phyloP scores from a whole-genome alignment of 2,888 invertebrate genomes.

The Watsonalla cultraria region DNA sequence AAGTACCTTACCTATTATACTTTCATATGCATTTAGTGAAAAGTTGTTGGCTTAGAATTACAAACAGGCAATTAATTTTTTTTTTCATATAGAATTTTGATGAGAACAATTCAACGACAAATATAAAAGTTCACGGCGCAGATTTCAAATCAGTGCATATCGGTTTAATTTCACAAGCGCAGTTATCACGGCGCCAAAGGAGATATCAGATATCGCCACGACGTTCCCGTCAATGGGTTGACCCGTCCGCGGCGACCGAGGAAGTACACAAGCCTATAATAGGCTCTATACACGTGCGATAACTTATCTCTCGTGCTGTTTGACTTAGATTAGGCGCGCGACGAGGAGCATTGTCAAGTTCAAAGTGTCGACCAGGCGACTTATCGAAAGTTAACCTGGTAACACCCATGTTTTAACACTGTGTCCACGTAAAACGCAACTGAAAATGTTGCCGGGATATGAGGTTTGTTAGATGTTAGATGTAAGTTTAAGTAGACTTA shows the following conservation, averaged over 20 bases:
- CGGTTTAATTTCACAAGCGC: neutral
- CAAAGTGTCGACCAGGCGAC: slow-evolving; percentile 51
- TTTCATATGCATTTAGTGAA: too few relatives aligned
- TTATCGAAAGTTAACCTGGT: slow-evolving; percentile 31
- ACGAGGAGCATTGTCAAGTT: slow-evolving; percentile 67
- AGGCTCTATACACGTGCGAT: slow-evolving; percentile 30
- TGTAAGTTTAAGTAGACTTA: too few relatives aligned
- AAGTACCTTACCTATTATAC: too few relatives aligned
- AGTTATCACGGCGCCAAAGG: slow-evolving; percentile 3
- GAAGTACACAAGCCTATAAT: slow-evolving; percentile 11
- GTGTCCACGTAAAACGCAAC: slow-evolving; percentile 3
- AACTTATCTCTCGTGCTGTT: slow-evolving; percentile 53
- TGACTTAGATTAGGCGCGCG: slow-evolving; percentile 51
- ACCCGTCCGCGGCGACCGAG: slow-evolving; percentile 6
- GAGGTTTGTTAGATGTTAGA: too few relatives aligned
- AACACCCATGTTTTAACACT: slow-evolving; percentile 13
- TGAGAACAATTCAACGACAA: too few relatives aligned
- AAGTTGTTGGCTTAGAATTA: too few relatives aligned
- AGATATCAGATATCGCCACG: neutral
- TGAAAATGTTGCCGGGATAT: slow-evolving; percentile 1
- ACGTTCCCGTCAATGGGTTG: slow-evolving; percentile 4
- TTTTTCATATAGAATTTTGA: too few relatives aligned
- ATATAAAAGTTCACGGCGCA: too few relatives aligned
- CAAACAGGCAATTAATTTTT: too few relatives aligned
- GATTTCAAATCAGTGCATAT: neutral